These are phyloP conservation scores for Anguilla anguilla DNA, from an alignment of 2,797 vertebrate genomes.

Conservation along the genomic window DNA sequence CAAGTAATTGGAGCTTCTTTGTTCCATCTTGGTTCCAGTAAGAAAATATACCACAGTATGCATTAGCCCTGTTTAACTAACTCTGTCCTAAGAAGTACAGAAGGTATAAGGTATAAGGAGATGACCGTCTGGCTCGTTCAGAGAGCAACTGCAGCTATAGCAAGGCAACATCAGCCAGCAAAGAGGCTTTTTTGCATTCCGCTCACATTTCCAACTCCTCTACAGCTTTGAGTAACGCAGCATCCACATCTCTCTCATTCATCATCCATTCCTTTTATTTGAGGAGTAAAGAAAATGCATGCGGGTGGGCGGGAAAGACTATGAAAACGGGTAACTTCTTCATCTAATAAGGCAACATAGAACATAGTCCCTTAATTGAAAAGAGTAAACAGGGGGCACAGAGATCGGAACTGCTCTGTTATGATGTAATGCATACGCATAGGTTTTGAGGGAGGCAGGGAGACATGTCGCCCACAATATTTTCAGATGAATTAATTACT, in stretches of 20 bases:
- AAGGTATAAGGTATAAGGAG: neutral
- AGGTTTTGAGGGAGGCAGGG: neutral
- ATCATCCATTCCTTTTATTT: neutral
- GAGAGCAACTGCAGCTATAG: neutral
- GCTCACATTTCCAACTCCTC: conserved; percentile 4
- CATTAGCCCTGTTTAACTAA: neutral
- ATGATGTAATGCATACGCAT: neutral
- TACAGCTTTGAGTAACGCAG: neutral
- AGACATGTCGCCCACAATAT: neutral
- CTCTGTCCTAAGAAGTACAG: neutral
- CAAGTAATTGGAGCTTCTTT: neutral
- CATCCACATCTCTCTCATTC: neutral
- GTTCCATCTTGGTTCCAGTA: neutral
- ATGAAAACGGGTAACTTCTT: neutral
- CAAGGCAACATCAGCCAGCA: neutral
- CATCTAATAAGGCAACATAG: neutral
- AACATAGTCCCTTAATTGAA: neutral
- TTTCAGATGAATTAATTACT: neutral
- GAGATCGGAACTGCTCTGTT: neutral
- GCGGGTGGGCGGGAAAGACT: neutral
- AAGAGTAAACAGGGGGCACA: neutral
- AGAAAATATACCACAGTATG: neutral
- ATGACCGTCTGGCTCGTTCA: neutral
- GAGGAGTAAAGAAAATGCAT: neutral
- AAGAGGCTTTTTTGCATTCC: neutral